Evolutionary conservation across 2,888 invertebrate species (phyloP).

Genomic region (Imbricaverruca yamaguchii): DNA sequence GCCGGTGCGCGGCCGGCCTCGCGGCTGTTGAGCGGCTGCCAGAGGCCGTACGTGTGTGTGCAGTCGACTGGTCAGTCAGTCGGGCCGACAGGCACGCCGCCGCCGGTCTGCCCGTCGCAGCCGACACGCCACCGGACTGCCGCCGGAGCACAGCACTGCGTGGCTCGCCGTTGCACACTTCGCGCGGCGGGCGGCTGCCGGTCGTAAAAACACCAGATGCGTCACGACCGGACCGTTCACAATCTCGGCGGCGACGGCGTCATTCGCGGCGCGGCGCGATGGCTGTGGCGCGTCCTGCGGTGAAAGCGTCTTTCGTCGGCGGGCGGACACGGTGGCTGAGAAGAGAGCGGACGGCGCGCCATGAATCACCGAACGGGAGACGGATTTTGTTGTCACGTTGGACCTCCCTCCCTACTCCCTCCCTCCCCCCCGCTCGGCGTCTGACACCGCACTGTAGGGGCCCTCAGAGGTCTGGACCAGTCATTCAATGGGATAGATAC

Average conservation of each 20-base stretch:
- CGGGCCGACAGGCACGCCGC: neutral
- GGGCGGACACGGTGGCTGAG: neutral
- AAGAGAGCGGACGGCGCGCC: neutral
- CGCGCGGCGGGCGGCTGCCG: too few species aligned
- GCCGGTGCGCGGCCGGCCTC: neutral
- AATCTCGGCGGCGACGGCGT: too few species aligned
- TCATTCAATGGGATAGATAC: slow-evolving; percentile 9
- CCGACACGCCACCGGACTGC: neutral
- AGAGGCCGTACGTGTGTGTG: neutral
- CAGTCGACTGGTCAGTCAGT: neutral
- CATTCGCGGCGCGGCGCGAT: neutral
- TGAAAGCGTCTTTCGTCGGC: neutral
- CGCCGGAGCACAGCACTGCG: neutral
- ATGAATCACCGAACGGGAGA: slow-evolving; percentile 3
- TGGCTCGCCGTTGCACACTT: too few species aligned
- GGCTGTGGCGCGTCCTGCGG: neutral
- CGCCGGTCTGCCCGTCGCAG: neutral
- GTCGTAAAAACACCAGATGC: too few species aligned
- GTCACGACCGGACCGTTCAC: too few species aligned
- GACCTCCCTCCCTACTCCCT: neutral
- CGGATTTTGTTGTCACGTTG: neutral
- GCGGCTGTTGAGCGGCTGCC: neutral
- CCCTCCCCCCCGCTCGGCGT: neutral
- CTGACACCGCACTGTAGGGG: neutral
- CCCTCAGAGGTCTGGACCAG: neutral